Evolutionary conservation across 1,140 invertebrate genomes (phyloP), one percentile per base, ranked within the genome.

Genomic region (Microplitis demolitor): DNA sequence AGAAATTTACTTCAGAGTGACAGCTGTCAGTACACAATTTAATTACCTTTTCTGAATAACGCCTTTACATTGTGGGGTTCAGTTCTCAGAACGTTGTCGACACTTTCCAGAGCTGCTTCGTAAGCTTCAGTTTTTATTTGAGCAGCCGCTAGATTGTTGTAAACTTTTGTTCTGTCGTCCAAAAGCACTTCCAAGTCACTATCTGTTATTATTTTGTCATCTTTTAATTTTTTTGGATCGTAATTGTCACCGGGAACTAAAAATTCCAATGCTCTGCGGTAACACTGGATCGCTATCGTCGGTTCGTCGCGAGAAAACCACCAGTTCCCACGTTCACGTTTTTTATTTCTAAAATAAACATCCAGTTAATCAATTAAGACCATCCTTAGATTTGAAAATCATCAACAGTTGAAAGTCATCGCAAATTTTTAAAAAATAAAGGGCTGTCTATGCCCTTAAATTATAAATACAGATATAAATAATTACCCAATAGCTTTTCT

Each of bases 41-140:
- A 37, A 71, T n/a, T 93, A 82, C 93, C 94, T 89, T 97, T 96
- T 77, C 96, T 91, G 84, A 93, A 97, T 4, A 97, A 83, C 4
- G 96, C 96, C 87, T 97, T 98, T 0, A 95, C 91, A 88, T 98
- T 97, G 71, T 92, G 87, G 11, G 96, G 95, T 82, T 97, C 93
- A 83, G 93, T 92, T 70, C 89, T 88, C 6, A 97, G 83, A 0
- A 97, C 96, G 83, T 91, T 89, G 54, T 95, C 92, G 31, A 97
- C 91, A 33, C 94, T 95, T 79, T 90, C 89, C 4, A 96, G 86
- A 13, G 96, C 96, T 34, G 92, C 91, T 78, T 96, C 94, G 80
- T 91, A 96, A 0, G 93, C 92, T 74, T 93, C 90, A 34, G 93
- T 91, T 87, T 96, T 96, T 50, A 97, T 90, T 85, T 97, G 95